Conservation (phyloP, 2,797 vertebrate genomes). For the Crenichthys baileyi region DNA sequence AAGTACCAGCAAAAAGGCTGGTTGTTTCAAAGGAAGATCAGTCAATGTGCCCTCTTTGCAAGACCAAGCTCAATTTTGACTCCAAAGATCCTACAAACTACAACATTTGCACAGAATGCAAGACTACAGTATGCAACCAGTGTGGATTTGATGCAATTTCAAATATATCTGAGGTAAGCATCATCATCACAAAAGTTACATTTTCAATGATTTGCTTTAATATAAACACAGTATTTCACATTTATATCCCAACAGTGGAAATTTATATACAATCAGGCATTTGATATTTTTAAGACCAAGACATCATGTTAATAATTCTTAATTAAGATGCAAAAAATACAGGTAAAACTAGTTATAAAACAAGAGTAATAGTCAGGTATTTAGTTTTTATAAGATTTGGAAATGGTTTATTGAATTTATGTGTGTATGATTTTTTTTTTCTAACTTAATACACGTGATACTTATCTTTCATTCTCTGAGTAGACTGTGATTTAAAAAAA, state of each 20-base stretch:
- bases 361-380: background rate
- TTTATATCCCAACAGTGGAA: background rate
- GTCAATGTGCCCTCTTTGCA: slow-evolving; percentile 88
- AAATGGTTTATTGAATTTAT: background rate
- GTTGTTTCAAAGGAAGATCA: slow-evolving; percentile 45
- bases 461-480: background rate
- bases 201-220: background rate
- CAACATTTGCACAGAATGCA: slow-evolving; percentile 92
- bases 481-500: background rate
- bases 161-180: slow-evolving; percentile 76
- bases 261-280: background rate
- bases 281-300: background rate
- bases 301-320: background rate
- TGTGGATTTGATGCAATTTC: slow-evolving; percentile 96
- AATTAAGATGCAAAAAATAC: background rate
- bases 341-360: background rate
- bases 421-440: background rate
- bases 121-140: slow-evolving; percentile 88
- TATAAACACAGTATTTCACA: background rate
- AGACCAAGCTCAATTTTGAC: slow-evolving; percentile 83
- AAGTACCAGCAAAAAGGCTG: slow-evolving; percentile 59
- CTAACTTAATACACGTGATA: background rate
- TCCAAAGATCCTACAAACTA: slow-evolving; percentile 87
- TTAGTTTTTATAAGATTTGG: background rate
- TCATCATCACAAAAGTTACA: background rate